Base-by-base conservation (phyloP, 2,113 vertebrate species). In the Elachura formosa region DNA sequence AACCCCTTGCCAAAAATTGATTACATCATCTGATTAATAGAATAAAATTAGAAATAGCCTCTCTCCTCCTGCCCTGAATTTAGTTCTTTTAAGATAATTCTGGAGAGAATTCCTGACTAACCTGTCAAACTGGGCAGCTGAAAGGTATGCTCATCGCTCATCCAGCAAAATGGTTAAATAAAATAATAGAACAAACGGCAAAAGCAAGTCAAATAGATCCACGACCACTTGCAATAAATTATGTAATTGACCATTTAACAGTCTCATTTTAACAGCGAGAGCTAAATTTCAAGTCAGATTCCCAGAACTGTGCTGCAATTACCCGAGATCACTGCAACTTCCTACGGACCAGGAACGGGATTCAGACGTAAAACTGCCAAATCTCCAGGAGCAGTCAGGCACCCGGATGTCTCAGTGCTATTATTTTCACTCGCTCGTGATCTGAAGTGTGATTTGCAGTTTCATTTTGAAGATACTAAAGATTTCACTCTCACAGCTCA, bases 161-260 rank as follows among this genome's bases (percentile, higher is more conserved):
- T 31, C 66, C 24, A 13, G 84, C 71, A 79, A 80, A 78, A 91
- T 7, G 66, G 68, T 87, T 94, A 92, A 84, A 87, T 91, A 90
- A 94, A 94, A 83, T 94, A 79, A 92, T 54, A 89, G 74, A 85
- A 93, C 80, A 78, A 95, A 62, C 73, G 81, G 87, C 19, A 86
- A 85, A 84, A 95, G 75, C 51, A 86, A 93, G 72, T 88, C 77
- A 80, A 93, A 96, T n/a, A 94, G 85, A 96, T 33, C 82, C 84
- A 96, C 4, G 34, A 93, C 71, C 75, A 90, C 84, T 73, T 1
- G 43, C 38, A 79, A 74, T 81, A 54, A 76, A 84, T 71, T 73
- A 93, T 49, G 66, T 69, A 76, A 94, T 94, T 95, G 90, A 80
- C 91, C 69, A 83, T 95, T 85, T 74, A 72, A 75, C 75, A 91